Conservation (phyloP, 2,888 invertebrate species). For the Papilio protenor region DNA sequence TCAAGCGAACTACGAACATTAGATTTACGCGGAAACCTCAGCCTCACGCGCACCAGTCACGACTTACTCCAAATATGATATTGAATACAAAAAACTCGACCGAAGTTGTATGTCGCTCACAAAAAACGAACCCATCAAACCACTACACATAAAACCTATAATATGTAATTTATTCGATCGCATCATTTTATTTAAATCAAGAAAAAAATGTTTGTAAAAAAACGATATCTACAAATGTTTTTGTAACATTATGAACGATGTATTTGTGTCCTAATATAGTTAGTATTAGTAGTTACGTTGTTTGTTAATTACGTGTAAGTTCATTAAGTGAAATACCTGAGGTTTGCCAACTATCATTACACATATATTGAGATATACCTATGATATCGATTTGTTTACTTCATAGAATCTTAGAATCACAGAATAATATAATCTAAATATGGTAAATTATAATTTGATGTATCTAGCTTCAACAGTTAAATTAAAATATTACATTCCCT, state of each 20-base stretch:
- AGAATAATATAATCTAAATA: not conserved
- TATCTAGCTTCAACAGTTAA: not conserved
- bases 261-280: not conserved
- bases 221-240: not conserved
- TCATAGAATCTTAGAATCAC: no score
- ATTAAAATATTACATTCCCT: not conserved
- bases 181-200: conserved; percentile 66
- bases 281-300: not conserved
- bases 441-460: not conserved
- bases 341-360: not conserved
- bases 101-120: conserved; percentile 48
- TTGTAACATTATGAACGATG: not conserved
- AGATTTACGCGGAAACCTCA: conserved; percentile 67
- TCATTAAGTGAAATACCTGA: not conserved
- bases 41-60: conserved; percentile 72
- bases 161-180: conserved; percentile 75
- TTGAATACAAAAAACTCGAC: conserved; percentile 74
- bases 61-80: conserved; percentile 78
- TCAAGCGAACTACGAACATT: conserved; percentile 29
- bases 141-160: conserved; percentile 17
- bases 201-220: conserved; percentile 51
- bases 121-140: conserved; percentile 67
- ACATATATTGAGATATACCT: not conserved
- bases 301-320: not conserved
- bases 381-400: no score